Conservation (phyloP, 2,888 invertebrate genomes). For the Tetropium fuscum region DNA sequence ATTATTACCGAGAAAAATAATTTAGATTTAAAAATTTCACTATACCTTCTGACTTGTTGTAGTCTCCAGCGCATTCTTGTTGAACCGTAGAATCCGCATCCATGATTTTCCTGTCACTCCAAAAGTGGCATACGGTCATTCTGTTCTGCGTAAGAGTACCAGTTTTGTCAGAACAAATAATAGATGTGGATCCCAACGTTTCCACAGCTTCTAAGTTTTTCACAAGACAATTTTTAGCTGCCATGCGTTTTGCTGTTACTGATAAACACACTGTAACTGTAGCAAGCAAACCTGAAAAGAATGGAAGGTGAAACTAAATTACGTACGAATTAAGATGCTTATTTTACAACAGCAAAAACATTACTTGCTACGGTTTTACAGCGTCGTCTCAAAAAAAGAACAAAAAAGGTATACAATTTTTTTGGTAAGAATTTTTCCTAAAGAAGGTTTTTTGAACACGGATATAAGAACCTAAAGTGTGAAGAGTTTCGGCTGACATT, state of each 20-base stretch:
- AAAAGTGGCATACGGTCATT: slow-evolving; percentile 82
- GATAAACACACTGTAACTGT: slow-evolving; percentile 84
- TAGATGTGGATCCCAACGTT: slow-evolving; percentile 82
- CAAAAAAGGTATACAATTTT: too few species aligned
- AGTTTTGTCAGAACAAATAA: slow-evolving; percentile 86
- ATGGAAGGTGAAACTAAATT: too few species aligned
- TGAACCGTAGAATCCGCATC: slow-evolving; percentile 55
- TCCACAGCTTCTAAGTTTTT: slow-evolving; percentile 86
- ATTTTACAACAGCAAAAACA: too few species aligned
- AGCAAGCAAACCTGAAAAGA: slow-evolving; percentile 70
- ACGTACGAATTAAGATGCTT: too few species aligned
- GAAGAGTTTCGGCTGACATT: too few species aligned
- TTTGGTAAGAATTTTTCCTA: too few species aligned
- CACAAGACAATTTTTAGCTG: slow-evolving; percentile 82
- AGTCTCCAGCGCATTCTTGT: slow-evolving; percentile 53
- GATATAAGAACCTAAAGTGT: too few species aligned
- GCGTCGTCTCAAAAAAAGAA: too few species aligned
- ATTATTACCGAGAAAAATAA: neutral
- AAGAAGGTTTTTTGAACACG: too few species aligned
- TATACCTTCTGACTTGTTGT: slow-evolving; percentile 52
- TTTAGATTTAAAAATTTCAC: neutral
- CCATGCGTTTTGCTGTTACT: slow-evolving; percentile 84
- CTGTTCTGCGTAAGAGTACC: slow-evolving; percentile 79
- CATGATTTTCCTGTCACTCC: slow-evolving; percentile 74
- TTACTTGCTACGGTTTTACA: too few species aligned